Evolutionary conservation across 2,888 invertebrate genomes (phyloP), one percentile per base, ranked within the genome.

Genomic region (Acleris holmiana): DNA sequence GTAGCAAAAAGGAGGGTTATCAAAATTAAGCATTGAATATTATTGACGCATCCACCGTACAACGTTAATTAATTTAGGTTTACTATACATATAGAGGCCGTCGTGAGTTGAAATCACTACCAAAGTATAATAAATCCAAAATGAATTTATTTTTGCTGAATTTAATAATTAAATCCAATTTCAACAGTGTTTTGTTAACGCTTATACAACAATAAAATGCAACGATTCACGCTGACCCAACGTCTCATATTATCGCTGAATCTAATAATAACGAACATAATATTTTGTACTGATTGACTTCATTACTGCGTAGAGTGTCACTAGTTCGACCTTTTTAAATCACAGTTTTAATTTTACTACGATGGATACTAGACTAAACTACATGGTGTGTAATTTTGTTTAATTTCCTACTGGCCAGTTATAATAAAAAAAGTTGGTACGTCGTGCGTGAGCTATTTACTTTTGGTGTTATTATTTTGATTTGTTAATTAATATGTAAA

Each of bases 171-270:
- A 8, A 25, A 25, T 25, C 25, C 23, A 25, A 25, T 25, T 29
- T 29, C 29, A 29, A 29, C 29, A 29, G 0, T 29, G 8, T 29
- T 29, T 13, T 35, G 13, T 35, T 35, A 13, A 35, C 2, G 35
- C 13, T 35, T 4, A 13, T 4, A 35, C 35, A 10, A 3, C 35
- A 35, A 35, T 35, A 13, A 35, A 35, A 35, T 35, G 13, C 10
- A 35, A 35, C 13, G 13, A 35, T 35, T 13, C 13, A 13, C 44
- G 61, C 49, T 56, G 49, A 62, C 41, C 25, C 2, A 44, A 29
- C 29, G 13, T 49, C 17, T 61, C 61, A 56, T 62, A 40, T 48
- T 47, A 55, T 55, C 55, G 49, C 61, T 55, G 49, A 62, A 49
- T 55, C 25, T 40, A 44, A 44, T 10, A 2, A 35, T n/a, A 29